These are phyloP conservation scores for Gallinago media DNA, from an alignment of 2,113 vertebrate genomes.

Conservation along the genomic window DNA sequence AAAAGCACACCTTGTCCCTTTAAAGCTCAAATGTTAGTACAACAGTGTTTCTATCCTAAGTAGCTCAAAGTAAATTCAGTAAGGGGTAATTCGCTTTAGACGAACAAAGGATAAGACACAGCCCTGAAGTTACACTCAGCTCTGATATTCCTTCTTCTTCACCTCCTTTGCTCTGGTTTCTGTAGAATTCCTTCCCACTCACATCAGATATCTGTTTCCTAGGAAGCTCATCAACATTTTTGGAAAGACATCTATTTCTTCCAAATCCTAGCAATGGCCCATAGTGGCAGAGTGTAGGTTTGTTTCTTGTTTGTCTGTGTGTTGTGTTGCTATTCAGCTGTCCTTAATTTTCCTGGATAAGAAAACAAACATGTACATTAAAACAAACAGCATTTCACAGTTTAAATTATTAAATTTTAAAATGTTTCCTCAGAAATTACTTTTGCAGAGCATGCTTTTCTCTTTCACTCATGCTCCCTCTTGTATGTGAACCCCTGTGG, in stretches of 20 bases:
- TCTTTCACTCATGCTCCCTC: background rate
- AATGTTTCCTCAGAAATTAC: background rate
- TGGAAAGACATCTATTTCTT: background rate
- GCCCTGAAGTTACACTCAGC: background rate
- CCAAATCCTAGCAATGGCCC: background rate
- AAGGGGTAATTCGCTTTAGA: background rate
- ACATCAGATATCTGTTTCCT: background rate
- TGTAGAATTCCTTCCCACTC: background rate
- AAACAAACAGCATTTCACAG: background rate
- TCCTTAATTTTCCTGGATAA: background rate
- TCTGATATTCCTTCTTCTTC: background rate
- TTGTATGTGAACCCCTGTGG: fast-evolving
- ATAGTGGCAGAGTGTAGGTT: background rate
- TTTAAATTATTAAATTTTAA: background rate
- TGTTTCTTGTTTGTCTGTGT: background rate
- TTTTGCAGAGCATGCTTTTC: fast-evolving
- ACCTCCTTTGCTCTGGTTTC: background rate
- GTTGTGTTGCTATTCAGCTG: background rate
- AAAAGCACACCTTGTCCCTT: background rate
- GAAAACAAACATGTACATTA: background rate
- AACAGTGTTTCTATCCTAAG: background rate
- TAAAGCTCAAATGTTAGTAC: background rate
- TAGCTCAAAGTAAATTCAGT: background rate
- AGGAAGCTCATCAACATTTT: background rate
- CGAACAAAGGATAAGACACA: background rate